Evolutionary conservation across 2,888 invertebrate genomes (phyloP).

Genomic region (Drosophila nigritarsus): DNA sequence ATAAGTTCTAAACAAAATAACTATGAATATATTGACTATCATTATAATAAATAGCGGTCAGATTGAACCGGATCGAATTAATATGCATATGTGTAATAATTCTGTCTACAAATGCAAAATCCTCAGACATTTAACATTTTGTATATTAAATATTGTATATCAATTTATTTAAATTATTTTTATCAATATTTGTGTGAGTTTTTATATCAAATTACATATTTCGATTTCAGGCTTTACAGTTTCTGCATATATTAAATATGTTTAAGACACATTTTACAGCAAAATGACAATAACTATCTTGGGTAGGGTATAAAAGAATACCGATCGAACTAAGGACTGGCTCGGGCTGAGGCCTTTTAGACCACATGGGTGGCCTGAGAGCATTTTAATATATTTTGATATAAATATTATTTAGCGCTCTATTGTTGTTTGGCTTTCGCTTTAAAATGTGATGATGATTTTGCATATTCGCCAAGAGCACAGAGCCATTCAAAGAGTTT

Average conservation of each 20-base stretch:
- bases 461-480: conserved; percentile 62
- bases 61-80: background rate
- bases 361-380: conserved; percentile 65
- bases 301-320: conserved; percentile 28
- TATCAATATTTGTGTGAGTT: background rate
- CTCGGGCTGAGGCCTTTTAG: conserved; percentile 8
- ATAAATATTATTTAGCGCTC: conserved; percentile 73
- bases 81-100: background rate
- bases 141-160: background rate
- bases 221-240: background rate
- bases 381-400: conserved; percentile 55
- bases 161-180: background rate
- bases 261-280: no score
- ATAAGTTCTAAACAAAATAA: background rate
- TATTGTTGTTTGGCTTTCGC: conserved; percentile 69
- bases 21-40: background rate
- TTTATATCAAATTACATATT: background rate
- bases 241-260: background rate
- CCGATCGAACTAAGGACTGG: conserved; percentile 1
- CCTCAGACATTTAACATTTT: background rate
- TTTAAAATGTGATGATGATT: conserved; percentile 59
- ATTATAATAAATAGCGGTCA: background rate
- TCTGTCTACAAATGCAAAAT: background rate
- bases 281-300: background rate
- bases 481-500: conserved; percentile 4